Base-by-base conservation (phyloP, 2,113 vertebrate species). In the Laticauda colubrina region DNA sequence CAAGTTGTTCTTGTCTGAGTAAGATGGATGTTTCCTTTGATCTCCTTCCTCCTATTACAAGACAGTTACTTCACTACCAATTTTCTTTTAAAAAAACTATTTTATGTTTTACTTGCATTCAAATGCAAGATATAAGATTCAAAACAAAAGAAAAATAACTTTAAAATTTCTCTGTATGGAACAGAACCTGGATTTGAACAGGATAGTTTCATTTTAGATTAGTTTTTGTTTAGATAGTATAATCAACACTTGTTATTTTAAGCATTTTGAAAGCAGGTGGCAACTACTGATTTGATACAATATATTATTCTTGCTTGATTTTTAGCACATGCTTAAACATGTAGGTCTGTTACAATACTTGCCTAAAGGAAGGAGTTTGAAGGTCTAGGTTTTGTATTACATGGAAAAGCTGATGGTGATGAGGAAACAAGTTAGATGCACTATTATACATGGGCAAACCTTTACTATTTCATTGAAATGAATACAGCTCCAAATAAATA, bases 21-120 rank as follows among this genome's bases (percentile, higher is more conserved):
- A 92, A 92, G 12, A n/a, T 45, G 8, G 87, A 93, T 61, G 64
- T 92, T 93, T 89, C 20, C 48, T 93, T 48, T 86, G 51, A 48
- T 90, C 26, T 26, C 23, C 12, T n/a, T 3, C 53, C 21, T 3
- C 89, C 8, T 45, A 29, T 69, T 39, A 34, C 15, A 39, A 85
- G 15, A 43, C 39, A 85, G 15, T 9, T 43, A 85, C 34, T 85
- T 23, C 90, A 15, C 43, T 39, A 85, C 39, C 11, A 85, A 85
- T 12, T 14, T 56, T 92, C 87, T 86, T 96, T 87, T 90, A 39
- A 81, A 75, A 20, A 18, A 56, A 54, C 9, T 92, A 10, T 45
- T 93, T 92, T 59, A 87, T 34, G 81, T 26, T 85, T 91, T 94
- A 45, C 87, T 75, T 56, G 2, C 48, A 85, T 0, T 0, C 15